Evolutionary conservation across 2,888 invertebrate species (phyloP), one percentile per base, ranked within the genome.

Genomic region (Ethmia dodecea): DNA sequence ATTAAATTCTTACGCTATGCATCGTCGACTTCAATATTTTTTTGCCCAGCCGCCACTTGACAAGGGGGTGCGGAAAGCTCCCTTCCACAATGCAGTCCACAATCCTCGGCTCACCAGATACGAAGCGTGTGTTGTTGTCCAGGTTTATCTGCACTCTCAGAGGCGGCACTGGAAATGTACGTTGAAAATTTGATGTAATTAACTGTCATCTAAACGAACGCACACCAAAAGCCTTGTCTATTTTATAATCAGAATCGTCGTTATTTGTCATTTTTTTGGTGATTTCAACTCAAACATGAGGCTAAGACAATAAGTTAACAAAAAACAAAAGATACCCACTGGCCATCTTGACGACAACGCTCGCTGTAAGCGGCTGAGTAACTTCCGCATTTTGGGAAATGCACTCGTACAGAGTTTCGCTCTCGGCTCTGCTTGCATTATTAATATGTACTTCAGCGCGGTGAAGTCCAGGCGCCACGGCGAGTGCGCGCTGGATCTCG

Each of bases 1-100:
- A n/a, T n/a, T n/a, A n/a, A n/a, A n/a, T n/a, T n/a, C n/a, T n/a
- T 49, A 84, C 84, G 73, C 80, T 83, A 35, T 83, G 83, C 0
- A 73, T 70, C 5, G 43, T 75, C 0, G 83, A 64, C 12, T 69
- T 53, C 1, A 84, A 42, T 40, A 69, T 45, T 0, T 40, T 50
- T 2, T 58, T 60, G 0, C 77, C 83, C 0, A 83, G 52, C 9
- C 71, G 66, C 84, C 84, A 86, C 1, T 66, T 71, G 33, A 86
- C 49, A 2, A 59, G 47, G 0, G 79, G 84, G 0, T 78, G 72
- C 0, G 80, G 79, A 0, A 73, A 65, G 29, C 78, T 75, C 0
- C 83, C 84, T 1, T 76, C 64, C 0, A 84, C 76, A 5, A 84
- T 70, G 33, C 84, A 86, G 48, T 83, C 84, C 0, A 81, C 73